Base-by-base conservation (phyloP, 2,888 invertebrate genomes). In the Nysson spinosus region DNA sequence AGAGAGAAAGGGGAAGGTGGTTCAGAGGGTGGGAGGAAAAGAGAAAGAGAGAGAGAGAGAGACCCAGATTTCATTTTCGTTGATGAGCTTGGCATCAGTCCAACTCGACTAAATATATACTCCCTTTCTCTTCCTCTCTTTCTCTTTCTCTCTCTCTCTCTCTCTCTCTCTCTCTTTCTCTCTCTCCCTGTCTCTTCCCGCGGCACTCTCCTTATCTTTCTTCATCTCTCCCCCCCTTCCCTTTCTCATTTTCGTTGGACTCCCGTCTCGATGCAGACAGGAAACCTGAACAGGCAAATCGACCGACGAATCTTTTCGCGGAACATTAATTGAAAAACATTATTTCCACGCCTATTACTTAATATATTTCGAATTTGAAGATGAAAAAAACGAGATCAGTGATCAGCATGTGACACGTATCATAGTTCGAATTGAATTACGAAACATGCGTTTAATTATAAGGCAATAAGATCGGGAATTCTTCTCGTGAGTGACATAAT, bases 41-140 rank as follows among this genome's bases (percentile, higher is more conserved):
- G 30, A 60, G 51, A 66, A 66, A 43, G 66, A 56, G 49, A 78
- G 75, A 78, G 72, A 77, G 78, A 77, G 78, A 77, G 74, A 83
- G 85, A 85, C 87, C 86, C 83, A 86, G 86, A 87, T 87, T 87
- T 87, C 85, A 86, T 86, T 87, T 86, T 85, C 83, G 86, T 85
- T 86, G 86, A 86, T 85, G 86, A 87, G 85, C 83, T 86, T 87
- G 86, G 86, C 86, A 69, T 55, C 75, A 60, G 71, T 85, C 85
- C 86, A 87, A 78, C 77, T 68, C 79, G 80, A 84, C 86, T 87
- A 86, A 87, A 87, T 87, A 86, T 87, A 86, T 80, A 82, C 81
- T 75, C 77, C 79, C 81, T 76, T 66, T 77, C 64, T 69, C 73
- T 68, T 54, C 49, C 54, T 64, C 60, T 68, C 62, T 63, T 61